Conservation (phyloP, 2,797 vertebrate species). For the Erpetoichthys calabaricus region DNA sequence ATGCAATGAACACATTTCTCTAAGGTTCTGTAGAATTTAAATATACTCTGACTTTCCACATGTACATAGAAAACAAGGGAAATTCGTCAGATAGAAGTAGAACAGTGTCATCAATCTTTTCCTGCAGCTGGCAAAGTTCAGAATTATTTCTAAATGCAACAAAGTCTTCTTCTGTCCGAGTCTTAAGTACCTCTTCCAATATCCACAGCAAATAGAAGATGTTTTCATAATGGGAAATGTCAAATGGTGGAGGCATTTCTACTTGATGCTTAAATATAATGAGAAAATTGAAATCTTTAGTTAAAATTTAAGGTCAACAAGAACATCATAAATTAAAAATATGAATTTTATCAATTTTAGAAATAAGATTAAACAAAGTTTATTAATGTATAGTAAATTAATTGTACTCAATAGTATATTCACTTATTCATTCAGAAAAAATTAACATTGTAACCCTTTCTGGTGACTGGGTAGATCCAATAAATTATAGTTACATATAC, state of each 20-base stretch:
- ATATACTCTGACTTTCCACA: constrained; percentile 63
- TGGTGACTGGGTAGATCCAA: too few relatives aligned
- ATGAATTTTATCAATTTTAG: too few relatives aligned
- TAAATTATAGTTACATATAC: too few relatives aligned
- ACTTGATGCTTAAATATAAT: constrained; percentile 17
- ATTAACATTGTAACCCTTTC: too few relatives aligned
- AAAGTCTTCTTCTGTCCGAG: constrained; percentile 14
- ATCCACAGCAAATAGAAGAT: constrained; percentile 55
- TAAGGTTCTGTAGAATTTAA: constrained; percentile 27
- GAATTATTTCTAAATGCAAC: constrained; percentile 15
- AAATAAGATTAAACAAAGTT: too few relatives aligned
- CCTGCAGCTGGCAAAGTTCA: constrained; percentile 40
- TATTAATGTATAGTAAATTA: too few relatives aligned
- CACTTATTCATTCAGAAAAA: too few relatives aligned
- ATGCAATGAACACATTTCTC: too few relatives aligned
- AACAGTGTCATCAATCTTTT: constrained; percentile 49
- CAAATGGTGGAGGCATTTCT: constrained; percentile 23
- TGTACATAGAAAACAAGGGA: constrained; percentile 66
- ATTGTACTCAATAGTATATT: too few relatives aligned
- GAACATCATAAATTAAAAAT: too few relatives aligned
- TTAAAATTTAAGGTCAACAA: too few relatives aligned
- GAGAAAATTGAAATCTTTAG: too few relatives aligned
- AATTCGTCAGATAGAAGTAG: constrained; percentile 64
- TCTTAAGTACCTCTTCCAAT: constrained; percentile 62
- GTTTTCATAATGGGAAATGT: constrained; percentile 59